Percentiles rank a stretch among this genome's conserved stretches.
Evolutionary conservation across 1,140 invertebrate species (phyloP).

Genomic region (Asbolus verrucosus): DNA sequence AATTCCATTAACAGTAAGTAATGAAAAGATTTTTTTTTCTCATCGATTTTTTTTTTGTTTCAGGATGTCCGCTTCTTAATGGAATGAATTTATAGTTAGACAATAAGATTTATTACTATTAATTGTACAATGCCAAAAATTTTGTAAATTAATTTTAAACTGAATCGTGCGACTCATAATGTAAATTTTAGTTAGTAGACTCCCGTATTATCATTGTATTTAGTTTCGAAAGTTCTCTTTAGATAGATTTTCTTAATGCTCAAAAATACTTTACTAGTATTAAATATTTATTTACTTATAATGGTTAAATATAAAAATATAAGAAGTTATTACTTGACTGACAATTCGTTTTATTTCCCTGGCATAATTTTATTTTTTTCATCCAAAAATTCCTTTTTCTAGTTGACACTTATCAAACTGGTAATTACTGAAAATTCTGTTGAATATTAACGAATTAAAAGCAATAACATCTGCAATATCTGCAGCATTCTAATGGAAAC

Average conservation of each 20-base stretch:
- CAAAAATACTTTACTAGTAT: slow-evolving; percentile 27
- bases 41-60: slow-evolving; percentile 58
- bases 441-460: too few relatives aligned
- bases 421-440: too few relatives aligned
- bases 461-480: too few relatives aligned
- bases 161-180: slow-evolving; percentile 42
- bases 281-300: slow-evolving; percentile 27
- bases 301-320: slow-evolving; percentile 3
- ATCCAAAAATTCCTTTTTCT: too few relatives aligned
- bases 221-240: slow-evolving; percentile 42
- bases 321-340: neutral
- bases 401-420: too few relatives aligned
- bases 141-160: slow-evolving; percentile 56
- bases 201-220: slow-evolving; percentile 33
- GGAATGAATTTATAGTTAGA: slow-evolving; percentile 58
- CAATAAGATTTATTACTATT: slow-evolving; percentile 19
- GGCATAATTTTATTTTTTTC: too few relatives aligned
- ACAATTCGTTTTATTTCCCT: too few relatives aligned
- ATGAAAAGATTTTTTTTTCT: too few relatives aligned
- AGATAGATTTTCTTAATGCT: slow-evolving; percentile 34
- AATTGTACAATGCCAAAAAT: slow-evolving; percentile 61
- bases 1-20: too few relatives aligned
- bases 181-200: slow-evolving; percentile 46
- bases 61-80: slow-evolving; percentile 70
- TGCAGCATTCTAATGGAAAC: too few relatives aligned